These are phyloP conservation scores for Callimorpha dominula DNA, from an alignment of 2,888 invertebrate species.

Conservation along the genomic window DNA sequence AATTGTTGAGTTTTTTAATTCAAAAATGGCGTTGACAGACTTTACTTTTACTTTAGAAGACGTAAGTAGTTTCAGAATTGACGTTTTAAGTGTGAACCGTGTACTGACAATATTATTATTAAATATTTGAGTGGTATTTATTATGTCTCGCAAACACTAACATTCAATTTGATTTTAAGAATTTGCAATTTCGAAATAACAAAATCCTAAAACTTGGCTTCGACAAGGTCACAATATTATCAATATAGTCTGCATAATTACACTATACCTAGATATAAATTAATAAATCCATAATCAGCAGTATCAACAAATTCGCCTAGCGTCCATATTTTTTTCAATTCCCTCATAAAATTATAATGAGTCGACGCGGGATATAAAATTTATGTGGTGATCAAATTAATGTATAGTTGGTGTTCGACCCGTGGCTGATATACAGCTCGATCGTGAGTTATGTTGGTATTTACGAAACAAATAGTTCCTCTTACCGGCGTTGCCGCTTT, in stretches of 20 bases:
- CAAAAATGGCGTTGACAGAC: not conserved
- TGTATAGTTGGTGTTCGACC: slow-evolving; percentile 49
- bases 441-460: slow-evolving; percentile 38
- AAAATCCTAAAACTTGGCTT: no score
- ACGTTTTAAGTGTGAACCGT: rapidly evolving
- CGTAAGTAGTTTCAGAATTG: not conserved
- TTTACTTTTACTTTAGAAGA: not conserved
- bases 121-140: no score
- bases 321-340: slow-evolving; percentile 36
- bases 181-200: no score
- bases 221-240: no score
- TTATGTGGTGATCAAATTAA: slow-evolving; percentile 58
- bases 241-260: not conserved
- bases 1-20: not conserved
- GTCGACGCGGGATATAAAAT: slow-evolving; percentile 43
- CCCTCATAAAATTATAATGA: slow-evolving; percentile 45
- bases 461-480: slow-evolving; percentile 37
- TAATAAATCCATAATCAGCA: slow-evolving; percentile 12
- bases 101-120: not conserved
- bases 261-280: not conserved
- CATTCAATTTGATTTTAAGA: not conserved
- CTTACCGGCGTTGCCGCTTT: slow-evolving; percentile 23
- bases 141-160: not conserved
- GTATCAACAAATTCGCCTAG: slow-evolving; percentile 7
- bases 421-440: slow-evolving; percentile 35